Conservation (phyloP, 2,888 invertebrate species). For the Andrena chrysosceles region DNA sequence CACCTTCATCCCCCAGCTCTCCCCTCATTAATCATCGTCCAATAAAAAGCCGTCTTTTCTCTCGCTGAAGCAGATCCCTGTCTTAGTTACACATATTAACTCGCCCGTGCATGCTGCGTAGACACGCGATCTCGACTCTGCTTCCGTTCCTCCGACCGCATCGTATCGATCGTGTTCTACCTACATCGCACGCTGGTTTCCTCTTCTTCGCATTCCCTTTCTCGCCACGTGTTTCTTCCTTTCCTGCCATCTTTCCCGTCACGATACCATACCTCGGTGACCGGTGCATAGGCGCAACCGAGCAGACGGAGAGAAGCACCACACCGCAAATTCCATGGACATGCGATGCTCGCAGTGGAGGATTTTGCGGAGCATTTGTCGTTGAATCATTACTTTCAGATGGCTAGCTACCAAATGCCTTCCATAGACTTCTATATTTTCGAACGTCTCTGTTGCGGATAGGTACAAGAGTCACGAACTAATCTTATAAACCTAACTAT, state of each 20-base stretch:
- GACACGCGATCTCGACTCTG: slow-evolving; percentile 21
- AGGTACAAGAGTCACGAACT: no score
- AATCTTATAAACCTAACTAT: no score
- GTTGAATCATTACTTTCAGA: no score
- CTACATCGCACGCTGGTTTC: not conserved
- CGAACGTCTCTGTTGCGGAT: no score
- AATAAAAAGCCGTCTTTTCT: slow-evolving; percentile 34
- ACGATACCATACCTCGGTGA: not conserved
- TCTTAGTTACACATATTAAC: slow-evolving; percentile 54
- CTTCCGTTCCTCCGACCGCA: slow-evolving; percentile 15
- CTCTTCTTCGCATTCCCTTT: no score
- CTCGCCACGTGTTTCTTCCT: not conserved
- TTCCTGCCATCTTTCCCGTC: not conserved
- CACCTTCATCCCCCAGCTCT: not conserved
- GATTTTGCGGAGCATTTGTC: no score
- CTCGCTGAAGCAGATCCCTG: slow-evolving; percentile 24
- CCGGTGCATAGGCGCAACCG: not conserved
- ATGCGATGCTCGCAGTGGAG: no score
- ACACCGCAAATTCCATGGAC: no score
- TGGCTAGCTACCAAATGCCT: no score
- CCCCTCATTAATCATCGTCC: not conserved
- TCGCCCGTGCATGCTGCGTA: slow-evolving; percentile 19
- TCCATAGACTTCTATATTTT: no score
- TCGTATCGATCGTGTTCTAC: not conserved
- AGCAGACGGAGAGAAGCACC: no score